A percentile compares a stretch with the other conserved stretches of the same genome.
Conservation (phyloP, 1,140 invertebrate species). For the Aphis gossypii region DNA sequence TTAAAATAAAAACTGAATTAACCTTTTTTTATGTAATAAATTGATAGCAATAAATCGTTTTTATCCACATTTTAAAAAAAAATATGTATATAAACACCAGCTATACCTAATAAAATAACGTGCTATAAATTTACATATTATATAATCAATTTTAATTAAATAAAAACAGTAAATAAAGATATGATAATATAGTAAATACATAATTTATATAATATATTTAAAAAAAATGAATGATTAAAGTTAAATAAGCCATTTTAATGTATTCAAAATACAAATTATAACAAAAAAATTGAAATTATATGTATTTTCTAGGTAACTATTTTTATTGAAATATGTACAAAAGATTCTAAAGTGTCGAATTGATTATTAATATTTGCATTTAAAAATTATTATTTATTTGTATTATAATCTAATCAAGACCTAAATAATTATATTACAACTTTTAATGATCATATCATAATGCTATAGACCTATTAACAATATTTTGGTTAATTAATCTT, state of each 20-base stretch:
- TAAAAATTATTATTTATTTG: not conserved
- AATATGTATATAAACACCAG: not conserved
- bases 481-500: not conserved
- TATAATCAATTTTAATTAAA: constrained; percentile 6
- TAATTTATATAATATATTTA: not conserved
- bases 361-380: not conserved
- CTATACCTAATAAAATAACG: constrained; percentile 11
- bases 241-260: not conserved
- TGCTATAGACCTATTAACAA: not conserved
- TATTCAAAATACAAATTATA: not conserved
- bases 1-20: not conserved
- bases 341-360: not conserved
- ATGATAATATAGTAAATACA: not conserved
- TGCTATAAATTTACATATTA: not conserved
- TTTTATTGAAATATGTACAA: not conserved
- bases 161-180: constrained; percentile 10
- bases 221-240: not conserved
- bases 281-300: not conserved
- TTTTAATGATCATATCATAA: not conserved
- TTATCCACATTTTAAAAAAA: not conserved
- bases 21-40: not conserved
- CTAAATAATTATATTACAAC: not conserved
- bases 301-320: not conserved
- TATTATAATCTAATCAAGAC: not conserved
- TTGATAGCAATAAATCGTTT: not conserved